These are phyloP conservation scores for Aleadryas rufinucha DNA, from an alignment of 2,113 vertebrate species.

Conservation along the genomic window DNA sequence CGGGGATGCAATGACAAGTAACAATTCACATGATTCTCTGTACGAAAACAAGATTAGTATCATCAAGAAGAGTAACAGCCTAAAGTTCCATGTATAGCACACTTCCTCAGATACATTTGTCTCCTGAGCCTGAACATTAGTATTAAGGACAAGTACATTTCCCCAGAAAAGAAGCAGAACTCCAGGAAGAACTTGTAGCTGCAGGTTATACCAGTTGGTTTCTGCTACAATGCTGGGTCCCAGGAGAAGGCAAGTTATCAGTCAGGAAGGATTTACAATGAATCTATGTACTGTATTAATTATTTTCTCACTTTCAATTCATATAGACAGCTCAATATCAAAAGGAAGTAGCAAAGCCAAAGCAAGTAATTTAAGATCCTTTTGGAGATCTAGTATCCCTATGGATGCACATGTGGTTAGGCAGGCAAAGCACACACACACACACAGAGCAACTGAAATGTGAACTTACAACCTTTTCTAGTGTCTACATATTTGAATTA, in stretches of 20 bases:
- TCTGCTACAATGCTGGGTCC: not conserved
- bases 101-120: not conserved
- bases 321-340: not conserved
- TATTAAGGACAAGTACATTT: not conserved
- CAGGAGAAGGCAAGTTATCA: not conserved
- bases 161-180: not conserved
- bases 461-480: not conserved
- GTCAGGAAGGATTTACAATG: not conserved
- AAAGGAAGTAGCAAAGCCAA: not conserved
- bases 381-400: not conserved
- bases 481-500: not conserved
- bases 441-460: rapidly evolving
- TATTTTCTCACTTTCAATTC: not conserved
- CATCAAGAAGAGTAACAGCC: not conserved
- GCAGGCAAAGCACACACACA: not conserved
- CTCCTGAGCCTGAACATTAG: not conserved
- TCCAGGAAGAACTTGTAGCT: not conserved
- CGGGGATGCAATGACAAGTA: not conserved
- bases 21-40: not conserved
- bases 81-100: not conserved
- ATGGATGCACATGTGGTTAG: not conserved
- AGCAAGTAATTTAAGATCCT: not conserved
- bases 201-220: not conserved
- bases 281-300: not conserved
- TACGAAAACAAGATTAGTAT: not conserved